Percentiles rank a stretch among this genome's conserved stretches.
Evolutionary conservation across 2,888 invertebrate genomes (phyloP).

Genomic region (Scaptomyza flava): DNA sequence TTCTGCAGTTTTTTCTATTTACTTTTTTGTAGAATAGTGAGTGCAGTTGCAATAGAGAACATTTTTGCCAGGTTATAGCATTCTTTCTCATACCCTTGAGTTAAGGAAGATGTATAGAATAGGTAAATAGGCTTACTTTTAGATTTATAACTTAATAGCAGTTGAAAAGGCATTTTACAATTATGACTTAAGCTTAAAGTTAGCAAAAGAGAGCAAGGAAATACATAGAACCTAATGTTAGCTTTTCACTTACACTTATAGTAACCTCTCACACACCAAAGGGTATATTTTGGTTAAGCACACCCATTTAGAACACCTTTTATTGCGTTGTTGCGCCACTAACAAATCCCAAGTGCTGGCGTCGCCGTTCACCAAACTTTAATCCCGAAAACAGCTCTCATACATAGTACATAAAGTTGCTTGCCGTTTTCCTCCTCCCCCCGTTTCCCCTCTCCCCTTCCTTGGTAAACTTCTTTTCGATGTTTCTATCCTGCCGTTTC

Average conservation of each 20-base stretch:
- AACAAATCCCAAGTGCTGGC: slow-evolving; percentile 38
- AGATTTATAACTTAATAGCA: background rate
- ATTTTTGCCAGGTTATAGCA: slow-evolving; percentile 37
- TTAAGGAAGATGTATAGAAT: background rate
- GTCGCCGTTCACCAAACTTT: slow-evolving; percentile 33
- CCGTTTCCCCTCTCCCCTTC: background rate
- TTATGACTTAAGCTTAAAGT: too few relatives aligned
- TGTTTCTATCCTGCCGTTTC: slow-evolving; percentile 20
- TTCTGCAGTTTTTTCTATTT: slow-evolving; percentile 10
- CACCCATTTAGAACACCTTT: background rate
- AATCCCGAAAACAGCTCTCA: slow-evolving; percentile 37
- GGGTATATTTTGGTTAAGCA: slow-evolving; percentile 22
- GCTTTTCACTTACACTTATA: too few relatives aligned
- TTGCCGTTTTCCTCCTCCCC: slow-evolving; percentile 2
- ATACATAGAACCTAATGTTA: too few relatives aligned
- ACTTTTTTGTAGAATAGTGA: slow-evolving; percentile 12
- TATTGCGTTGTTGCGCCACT: slow-evolving; percentile 12
- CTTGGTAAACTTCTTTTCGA: slow-evolving; percentile 7
- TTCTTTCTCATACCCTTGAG: slow-evolving; percentile 18
- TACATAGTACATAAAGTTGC: slow-evolving; percentile 47
- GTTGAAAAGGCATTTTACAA: too few relatives aligned
- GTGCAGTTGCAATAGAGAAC: slow-evolving; percentile 34
- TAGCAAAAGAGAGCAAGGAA: background rate
- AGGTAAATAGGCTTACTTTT: background rate
- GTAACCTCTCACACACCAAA: background rate